These are phyloP conservation scores for Gisinianus flammeolus DNA, from an alignment of 2,888 invertebrate species.

Conservation along the genomic window DNA sequence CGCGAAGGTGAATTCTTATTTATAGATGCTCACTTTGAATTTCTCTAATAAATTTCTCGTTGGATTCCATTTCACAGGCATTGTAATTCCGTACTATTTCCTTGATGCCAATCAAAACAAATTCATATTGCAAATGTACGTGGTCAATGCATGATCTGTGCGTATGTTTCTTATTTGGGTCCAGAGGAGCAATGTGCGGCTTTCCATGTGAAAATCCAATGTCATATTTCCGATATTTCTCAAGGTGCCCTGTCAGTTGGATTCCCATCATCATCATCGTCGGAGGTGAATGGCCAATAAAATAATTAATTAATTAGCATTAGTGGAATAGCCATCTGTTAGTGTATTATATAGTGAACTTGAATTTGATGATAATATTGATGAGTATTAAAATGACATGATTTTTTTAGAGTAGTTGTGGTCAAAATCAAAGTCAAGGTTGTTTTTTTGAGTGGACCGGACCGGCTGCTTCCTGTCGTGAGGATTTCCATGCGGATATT, in stretches of 20 bases:
- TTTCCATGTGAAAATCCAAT: not conserved
- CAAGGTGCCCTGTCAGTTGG: not conserved
- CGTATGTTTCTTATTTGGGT: not conserved
- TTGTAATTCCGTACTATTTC: not conserved
- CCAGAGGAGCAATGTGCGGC: not conserved
- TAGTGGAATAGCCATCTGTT: too few relatives aligned
- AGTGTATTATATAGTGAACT: too few relatives aligned
- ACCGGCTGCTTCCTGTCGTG: not conserved
- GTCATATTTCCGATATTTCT: not conserved
- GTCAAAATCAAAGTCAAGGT: not conserved
- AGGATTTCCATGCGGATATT: not conserved
- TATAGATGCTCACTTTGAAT: not conserved
- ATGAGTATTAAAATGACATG: too few relatives aligned
- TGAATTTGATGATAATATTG: too few relatives aligned
- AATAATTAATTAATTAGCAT: too few relatives aligned
- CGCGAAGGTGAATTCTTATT: not conserved
- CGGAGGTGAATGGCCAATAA: too few relatives aligned
- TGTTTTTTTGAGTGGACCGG: not conserved
- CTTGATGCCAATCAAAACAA: not conserved
- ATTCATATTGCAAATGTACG: not conserved
- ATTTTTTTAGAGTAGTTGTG: too few relatives aligned
- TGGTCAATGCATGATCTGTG: not conserved
- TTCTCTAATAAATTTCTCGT: not conserved
- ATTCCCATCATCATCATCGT: too few relatives aligned
- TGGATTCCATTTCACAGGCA: not conserved